Base-by-base conservation (phyloP, 1,140 invertebrate species). In the Trichogramma pretiosum region DNA sequence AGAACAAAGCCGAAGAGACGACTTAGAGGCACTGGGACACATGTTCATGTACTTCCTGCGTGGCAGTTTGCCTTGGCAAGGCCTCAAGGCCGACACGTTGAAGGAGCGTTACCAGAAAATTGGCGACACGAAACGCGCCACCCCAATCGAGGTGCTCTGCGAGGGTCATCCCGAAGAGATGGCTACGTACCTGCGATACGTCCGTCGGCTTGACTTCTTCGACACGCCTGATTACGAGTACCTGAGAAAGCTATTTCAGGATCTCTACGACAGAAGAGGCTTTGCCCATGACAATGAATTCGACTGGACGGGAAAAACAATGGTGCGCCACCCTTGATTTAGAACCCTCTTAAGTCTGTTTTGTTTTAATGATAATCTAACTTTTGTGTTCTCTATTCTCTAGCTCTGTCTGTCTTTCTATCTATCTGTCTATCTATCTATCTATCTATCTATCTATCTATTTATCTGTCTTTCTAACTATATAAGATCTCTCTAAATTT, bases 31-130 rank as follows among this genome's bases (percentile, higher is more conserved):
- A 45, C 75, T 99, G 56, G 97, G 97, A 53, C 95, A 99, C 77
- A 99, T 99, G 95, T 99, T 99, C 77, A 98, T 99, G 95, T 99
- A 99, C 78, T 99, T 99, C 77, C 78, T 99, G 64, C 80, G 95
- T 62, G 96, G 96, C 56, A 96, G 91, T 65, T 79, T 99, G 69
- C 97, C 97, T 47, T 99, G 97, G 97, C 96, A 99, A 78, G 97
- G 97, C 55, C 79, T 99, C 59, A 99, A 99, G 78, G 97, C 97
- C 54, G 94, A 99, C 71, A 99, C 94, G 61, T 77, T 99, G 55
- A 99, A 99, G 76, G 96, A 99, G 76, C 81, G 96, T 66, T 99
- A 99, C 78, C 93, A 99, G 77, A 98, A 98, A 79, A 99, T 99
- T 68, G 95, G 96, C 56, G 96, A 99, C 73, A 98, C 94, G 51